Evolutionary conservation across 2,113 vertebrate species (phyloP).

Genomic region (Xiphophorus hellerii): DNA sequence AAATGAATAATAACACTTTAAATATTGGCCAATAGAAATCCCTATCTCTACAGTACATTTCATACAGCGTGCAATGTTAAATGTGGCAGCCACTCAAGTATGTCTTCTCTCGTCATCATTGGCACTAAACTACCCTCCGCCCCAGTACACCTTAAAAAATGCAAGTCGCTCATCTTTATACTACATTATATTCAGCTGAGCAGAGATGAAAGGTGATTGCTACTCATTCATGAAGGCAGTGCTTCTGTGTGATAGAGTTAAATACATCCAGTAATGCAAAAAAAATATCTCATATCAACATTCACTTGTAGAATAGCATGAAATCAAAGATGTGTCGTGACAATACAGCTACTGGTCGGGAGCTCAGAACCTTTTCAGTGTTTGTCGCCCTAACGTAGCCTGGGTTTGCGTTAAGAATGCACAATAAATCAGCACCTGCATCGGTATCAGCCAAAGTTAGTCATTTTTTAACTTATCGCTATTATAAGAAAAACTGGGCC

Average conservation of each 20-base stretch:
- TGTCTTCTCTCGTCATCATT: not conserved
- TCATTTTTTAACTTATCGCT: too few species aligned
- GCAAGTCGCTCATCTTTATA: constrained; percentile 8
- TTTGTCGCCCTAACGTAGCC: not conserved
- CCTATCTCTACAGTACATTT: not conserved
- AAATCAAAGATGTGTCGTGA: not conserved
- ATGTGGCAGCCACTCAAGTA: not conserved
- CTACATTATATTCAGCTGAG: constrained; percentile 12
- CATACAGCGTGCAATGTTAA: not conserved
- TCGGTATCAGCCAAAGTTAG: too few species aligned
- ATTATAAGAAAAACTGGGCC: too few species aligned
- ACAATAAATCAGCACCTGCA: too few species aligned
- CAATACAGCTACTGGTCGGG: not conserved
- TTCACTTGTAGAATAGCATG: not conserved
- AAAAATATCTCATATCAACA: not conserved
- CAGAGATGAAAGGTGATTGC: not conserved
- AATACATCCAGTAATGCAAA: constrained; percentile 10
- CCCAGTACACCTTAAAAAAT: not conserved
- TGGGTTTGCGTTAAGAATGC: not conserved
- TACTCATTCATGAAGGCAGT: not conserved
- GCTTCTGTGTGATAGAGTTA: not conserved
- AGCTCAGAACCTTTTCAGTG: not conserved
- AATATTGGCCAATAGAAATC: not conserved
- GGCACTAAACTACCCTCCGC: not conserved
- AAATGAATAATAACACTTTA: not conserved